These are phyloP conservation scores for Grammomys surdaster DNA, from an alignment of 2,113 vertebrate genomes.

Conservation along the genomic window DNA sequence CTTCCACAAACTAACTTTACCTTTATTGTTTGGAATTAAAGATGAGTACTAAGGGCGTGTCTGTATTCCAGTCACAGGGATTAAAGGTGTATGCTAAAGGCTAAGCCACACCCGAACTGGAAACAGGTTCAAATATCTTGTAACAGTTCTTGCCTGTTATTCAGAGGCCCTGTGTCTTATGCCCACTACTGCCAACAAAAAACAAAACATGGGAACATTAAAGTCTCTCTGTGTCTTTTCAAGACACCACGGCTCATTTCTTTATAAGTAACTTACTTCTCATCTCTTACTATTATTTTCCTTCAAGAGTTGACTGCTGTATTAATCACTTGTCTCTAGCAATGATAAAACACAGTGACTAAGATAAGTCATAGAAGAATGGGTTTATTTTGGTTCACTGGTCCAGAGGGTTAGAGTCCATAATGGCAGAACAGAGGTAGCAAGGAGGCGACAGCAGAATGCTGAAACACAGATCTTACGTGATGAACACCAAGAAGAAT, in stretches of 20 bases:
- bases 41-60: no score
- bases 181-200: not conserved
- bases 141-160: not conserved
- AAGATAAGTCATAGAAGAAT: no score
- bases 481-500: not conserved
- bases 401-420: not conserved
- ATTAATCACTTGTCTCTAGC: not conserved
- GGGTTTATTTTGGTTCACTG: not conserved
- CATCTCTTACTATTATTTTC: not conserved
- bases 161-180: not conserved
- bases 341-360: not conserved
- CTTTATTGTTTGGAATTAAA: no score
- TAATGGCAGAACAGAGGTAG: not conserved
- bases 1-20: no score
- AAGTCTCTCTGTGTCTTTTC: not conserved
- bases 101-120: no score
- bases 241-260: not conserved
- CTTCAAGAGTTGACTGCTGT: not conserved
- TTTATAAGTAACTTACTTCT: not conserved
- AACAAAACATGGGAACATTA: not conserved
- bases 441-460: not conserved
- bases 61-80: no score
- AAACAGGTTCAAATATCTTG: no score
- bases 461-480: not conserved
- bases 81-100: no score